These are phyloP conservation scores for Meteorus sp. DNA, from an alignment of 1,140 invertebrate genomes.

Conservation along the genomic window DNA sequence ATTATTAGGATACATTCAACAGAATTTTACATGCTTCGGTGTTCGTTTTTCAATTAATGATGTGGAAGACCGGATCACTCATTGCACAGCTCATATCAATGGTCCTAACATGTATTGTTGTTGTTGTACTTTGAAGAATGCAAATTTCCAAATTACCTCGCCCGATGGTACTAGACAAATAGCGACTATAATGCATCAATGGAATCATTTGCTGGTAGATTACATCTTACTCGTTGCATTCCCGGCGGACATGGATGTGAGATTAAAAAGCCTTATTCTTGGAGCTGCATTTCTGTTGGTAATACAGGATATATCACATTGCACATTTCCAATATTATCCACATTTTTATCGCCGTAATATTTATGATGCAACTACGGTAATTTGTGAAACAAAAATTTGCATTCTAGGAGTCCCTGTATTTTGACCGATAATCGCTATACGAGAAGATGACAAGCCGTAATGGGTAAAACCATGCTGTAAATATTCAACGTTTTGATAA, in stretches of 20 bases:
- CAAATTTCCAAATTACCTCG: constrained; percentile 43
- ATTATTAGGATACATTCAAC: constrained; percentile 40
- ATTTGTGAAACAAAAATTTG: too few relatives aligned
- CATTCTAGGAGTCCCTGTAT: too few relatives aligned
- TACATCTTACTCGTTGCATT: constrained; percentile 42
- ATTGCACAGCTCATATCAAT: constrained; percentile 37
- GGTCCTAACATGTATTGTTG: constrained; percentile 39
- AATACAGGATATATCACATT: constrained; percentile 17
- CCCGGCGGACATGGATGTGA: constrained; percentile 36
- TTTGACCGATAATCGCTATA: too few relatives aligned
- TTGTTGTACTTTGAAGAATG: constrained; percentile 42
- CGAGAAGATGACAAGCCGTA: too few relatives aligned
- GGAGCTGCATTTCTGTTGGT: constrained; percentile 47
- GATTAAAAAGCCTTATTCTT: constrained; percentile 44
- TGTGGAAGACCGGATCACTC: neutral
- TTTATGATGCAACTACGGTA: too few relatives aligned
- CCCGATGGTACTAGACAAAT: constrained; percentile 40
- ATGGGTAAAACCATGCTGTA: too few relatives aligned
- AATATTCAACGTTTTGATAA: too few relatives aligned
- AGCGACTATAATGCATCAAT: constrained; percentile 44
- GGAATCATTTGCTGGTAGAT: constrained; percentile 38
- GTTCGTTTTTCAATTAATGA: constrained; percentile 45
- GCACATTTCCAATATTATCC: too few relatives aligned
- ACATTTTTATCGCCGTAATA: too few relatives aligned
- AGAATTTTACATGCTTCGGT: constrained; percentile 41